These are phyloP conservation scores for Echinometra lucunter DNA, from an alignment of 53 echinoderm and acorn worm species.

Conservation along the genomic window DNA sequence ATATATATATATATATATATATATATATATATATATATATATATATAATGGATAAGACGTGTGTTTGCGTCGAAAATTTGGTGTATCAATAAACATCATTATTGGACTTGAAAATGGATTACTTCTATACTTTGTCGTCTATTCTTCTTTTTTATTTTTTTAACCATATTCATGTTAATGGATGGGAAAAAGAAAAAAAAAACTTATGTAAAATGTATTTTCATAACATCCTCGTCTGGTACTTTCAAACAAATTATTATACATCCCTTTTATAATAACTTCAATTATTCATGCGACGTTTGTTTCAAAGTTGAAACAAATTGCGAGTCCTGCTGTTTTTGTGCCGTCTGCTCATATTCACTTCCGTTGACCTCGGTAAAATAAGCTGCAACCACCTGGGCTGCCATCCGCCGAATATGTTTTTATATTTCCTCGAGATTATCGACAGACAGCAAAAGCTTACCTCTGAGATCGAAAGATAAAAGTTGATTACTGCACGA, in stretches of 20 bases:
- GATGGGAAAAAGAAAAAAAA: not conserved
- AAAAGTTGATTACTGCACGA: not conserved
- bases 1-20: too few relatives aligned
- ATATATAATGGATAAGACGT: too few relatives aligned
- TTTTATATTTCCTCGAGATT: not conserved
- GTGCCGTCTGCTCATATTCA: not conserved
- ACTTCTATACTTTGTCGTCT: too few relatives aligned
- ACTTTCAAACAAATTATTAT: not conserved
- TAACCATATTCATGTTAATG: not conserved
- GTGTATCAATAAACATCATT: too few relatives aligned
- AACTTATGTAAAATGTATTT: not conserved
- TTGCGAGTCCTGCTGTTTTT: not conserved
- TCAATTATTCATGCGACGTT: slow-evolving; percentile 21
- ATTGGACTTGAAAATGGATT: too few relatives aligned
- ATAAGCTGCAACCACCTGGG: not conserved
- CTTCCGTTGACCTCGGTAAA: slow-evolving; percentile 7
- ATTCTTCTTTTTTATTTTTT: not conserved
- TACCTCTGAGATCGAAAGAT: not conserved
- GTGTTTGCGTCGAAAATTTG: too few relatives aligned
- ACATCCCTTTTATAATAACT: not conserved
- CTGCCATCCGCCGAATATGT: slow-evolving; percentile 7
- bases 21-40: too few relatives aligned
- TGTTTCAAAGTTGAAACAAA: slow-evolving; percentile 2
- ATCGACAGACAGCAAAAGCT: not conserved
- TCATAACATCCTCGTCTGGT: not conserved